phyloP scores from a whole-genome alignment of 1,140 invertebrate species.

The Cherax quadricarinatus region DNA sequence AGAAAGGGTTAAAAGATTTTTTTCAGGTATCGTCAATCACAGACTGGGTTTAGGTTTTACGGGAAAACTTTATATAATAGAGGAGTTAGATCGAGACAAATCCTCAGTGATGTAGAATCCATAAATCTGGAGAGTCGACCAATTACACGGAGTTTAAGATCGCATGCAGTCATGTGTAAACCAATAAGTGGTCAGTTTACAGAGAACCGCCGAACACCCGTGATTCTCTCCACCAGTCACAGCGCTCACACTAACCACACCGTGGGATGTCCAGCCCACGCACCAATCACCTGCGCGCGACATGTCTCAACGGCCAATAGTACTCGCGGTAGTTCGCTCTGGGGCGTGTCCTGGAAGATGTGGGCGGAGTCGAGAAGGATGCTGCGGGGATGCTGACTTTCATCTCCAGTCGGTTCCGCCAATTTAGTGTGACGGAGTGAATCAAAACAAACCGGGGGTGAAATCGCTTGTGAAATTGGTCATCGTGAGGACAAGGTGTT shows the following conservation, averaged over 20 bases:
- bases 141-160: constrained; percentile 40
- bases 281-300: constrained; percentile 2
- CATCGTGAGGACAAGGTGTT: not conserved
- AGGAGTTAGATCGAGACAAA: not conserved
- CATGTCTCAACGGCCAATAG: constrained; percentile 2
- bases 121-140: constrained; percentile 22
- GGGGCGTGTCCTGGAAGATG: not conserved
- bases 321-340: not conserved
- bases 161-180: constrained; percentile 19
- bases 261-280: not conserved
- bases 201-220: not conserved
- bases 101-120: not conserved
- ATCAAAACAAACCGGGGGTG: constrained; percentile 29
- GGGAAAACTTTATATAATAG: not conserved
- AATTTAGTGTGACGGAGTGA: constrained; percentile 39
- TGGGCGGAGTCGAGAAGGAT: not conserved
- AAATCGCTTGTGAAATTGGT: constrained; percentile 40
- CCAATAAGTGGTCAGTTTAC: constrained; percentile 18
- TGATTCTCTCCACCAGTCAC: constrained; percentile 10
- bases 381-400: constrained; percentile 39
- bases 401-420: constrained; percentile 40
- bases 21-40: not conserved
- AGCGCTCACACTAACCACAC: not conserved
- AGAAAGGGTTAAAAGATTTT: not conserved
- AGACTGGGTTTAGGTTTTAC: not conserved